Base-by-base conservation (phyloP, 2,113 vertebrate species). In the Pipra filicauda region DNA sequence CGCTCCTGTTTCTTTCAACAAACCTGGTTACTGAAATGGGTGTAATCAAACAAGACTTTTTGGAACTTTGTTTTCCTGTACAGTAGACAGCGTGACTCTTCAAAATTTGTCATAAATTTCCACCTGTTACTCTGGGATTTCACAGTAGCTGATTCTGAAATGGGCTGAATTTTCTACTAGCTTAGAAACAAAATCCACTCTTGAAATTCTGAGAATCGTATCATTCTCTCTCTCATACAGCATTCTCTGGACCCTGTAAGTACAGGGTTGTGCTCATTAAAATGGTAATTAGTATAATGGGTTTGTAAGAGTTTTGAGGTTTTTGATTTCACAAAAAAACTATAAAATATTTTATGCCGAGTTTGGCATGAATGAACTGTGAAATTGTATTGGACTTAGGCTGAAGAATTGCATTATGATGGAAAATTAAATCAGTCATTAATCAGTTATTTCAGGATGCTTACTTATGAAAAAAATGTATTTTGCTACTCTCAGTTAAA, bases 391-490 rank as follows among this genome's bases (percentile, higher is more conserved):
- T 75, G 15, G 49, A 57, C 11, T 55, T 66, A 39, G 44, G 52
- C 54, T 70, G 64, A 85, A 94, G 54, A 92, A 86, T 7, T 86
- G 69, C 43, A 74, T 48, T 67, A 71, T 14, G 20, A 73, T 70
- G 27, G 74, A 92, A 81, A 93, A 94, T 80, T 85, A 64, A 73
- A 85, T 70, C 37, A 91, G 66, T 69, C 23, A 82, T 89, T 59
- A 67, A 91, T 67, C 37, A 80, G 46, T 80, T 91, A 94, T 89
- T 93, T 88, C 59, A 90, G 35, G 21, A 66, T 26, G 8, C 37
- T 82, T 82, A 62, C 18, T 69, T 89, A 65, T 51, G 55, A 24
- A 57, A 85, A 86, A 78, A 61, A 66, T 13, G 5, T 49, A 48
- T 70, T 91, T 91, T 75, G 15, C 20, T 85, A 33, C n/a, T 75